Conservation (phyloP, 1,140 invertebrate species). For the Agraylea sexmaculata region DNA sequence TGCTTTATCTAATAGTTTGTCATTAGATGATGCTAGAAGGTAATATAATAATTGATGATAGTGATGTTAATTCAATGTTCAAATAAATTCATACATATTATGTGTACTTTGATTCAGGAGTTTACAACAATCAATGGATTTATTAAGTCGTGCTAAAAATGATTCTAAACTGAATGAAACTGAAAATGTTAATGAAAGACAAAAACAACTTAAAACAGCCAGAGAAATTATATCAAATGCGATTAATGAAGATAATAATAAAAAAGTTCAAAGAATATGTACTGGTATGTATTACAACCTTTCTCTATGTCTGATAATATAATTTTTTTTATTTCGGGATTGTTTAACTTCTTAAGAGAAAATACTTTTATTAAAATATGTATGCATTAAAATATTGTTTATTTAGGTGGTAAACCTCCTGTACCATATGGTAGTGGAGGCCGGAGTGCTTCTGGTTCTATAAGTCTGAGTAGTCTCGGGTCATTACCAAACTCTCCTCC, state of each 20-base stretch:
- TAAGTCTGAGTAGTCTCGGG: slow-evolving; percentile 29
- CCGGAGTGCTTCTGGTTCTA: slow-evolving; percentile 40
- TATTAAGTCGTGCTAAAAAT: slow-evolving; percentile 31
- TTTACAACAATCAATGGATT: slow-evolving; percentile 36
- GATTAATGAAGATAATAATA: slow-evolving; percentile 28
- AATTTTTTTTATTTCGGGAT: slow-evolving; percentile 1
- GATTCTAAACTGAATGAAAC: slow-evolving; percentile 27
- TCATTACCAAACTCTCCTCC: slow-evolving; percentile 18
- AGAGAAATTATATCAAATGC: slow-evolving; percentile 47
- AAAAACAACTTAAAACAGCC: slow-evolving; percentile 42
- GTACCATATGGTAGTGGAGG: slow-evolving; percentile 42
- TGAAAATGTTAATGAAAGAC: slow-evolving; percentile 30
- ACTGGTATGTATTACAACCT: slow-evolving; percentile 18
- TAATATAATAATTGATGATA: slow-evolving; percentile 6
- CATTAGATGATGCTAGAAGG: slow-evolving; percentile 21
- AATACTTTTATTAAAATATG: no score
- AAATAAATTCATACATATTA: no score
- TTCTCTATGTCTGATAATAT: no score
- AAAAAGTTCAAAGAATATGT: slow-evolving; percentile 23
- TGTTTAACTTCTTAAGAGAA: not conserved
- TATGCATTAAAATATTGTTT: slow-evolving; percentile 9
- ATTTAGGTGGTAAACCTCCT: slow-evolving; percentile 41
- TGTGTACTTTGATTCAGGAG: slow-evolving; percentile 21
- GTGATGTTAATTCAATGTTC: not conserved
- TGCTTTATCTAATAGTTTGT: slow-evolving; percentile 15